Percentiles rank a stretch among this genome's conserved stretches.
Conservation (phyloP, 2,797 vertebrate species). For the Kryptopterus vitreolus region DNA sequence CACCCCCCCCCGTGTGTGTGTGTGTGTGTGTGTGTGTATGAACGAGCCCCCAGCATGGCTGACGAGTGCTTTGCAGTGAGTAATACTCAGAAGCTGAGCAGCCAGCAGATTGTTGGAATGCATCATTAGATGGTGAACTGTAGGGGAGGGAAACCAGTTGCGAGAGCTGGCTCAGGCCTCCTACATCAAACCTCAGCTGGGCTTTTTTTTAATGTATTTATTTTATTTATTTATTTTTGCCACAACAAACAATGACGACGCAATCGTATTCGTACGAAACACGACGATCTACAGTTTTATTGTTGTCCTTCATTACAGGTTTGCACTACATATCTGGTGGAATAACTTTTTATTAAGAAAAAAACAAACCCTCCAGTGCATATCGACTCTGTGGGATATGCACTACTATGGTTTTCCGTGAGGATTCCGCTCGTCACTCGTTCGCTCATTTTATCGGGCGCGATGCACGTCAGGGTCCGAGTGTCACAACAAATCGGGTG, state of each 20-base stretch:
- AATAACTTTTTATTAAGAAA: too few relatives aligned
- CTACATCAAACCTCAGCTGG: slow-evolving; percentile 20
- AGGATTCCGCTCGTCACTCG: slow-evolving; percentile 70
- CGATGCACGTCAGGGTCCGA: slow-evolving; percentile 67
- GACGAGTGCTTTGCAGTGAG: slow-evolving; percentile 42
- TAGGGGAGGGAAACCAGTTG: slow-evolving; percentile 20
- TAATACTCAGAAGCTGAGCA: slow-evolving; percentile 52
- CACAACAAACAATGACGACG: too few relatives aligned
- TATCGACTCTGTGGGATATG: slow-evolving; percentile 42
- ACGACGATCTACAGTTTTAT: too few relatives aligned
- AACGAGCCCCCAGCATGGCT: slow-evolving; percentile 30
- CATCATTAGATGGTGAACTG: slow-evolving; percentile 54
- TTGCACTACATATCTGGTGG: too few relatives aligned
- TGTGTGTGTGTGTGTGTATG: slow-evolving; percentile 25
- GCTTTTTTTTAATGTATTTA: too few relatives aligned
- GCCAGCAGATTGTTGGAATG: slow-evolving; percentile 51
- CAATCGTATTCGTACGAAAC: too few relatives aligned
- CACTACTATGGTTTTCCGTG: slow-evolving; percentile 59
- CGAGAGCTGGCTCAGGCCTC: slow-evolving; percentile 21
- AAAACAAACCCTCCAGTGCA: slow-evolving; percentile 48
- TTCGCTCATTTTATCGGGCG: slow-evolving; percentile 68
- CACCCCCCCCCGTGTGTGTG: slow-evolving; percentile 17
- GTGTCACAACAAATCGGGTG: slow-evolving; percentile 62
- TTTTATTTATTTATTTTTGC: too few relatives aligned
- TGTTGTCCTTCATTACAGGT: too few relatives aligned